Conservation (phyloP, 2,888 invertebrate species). For the Graphium colonna region DNA sequence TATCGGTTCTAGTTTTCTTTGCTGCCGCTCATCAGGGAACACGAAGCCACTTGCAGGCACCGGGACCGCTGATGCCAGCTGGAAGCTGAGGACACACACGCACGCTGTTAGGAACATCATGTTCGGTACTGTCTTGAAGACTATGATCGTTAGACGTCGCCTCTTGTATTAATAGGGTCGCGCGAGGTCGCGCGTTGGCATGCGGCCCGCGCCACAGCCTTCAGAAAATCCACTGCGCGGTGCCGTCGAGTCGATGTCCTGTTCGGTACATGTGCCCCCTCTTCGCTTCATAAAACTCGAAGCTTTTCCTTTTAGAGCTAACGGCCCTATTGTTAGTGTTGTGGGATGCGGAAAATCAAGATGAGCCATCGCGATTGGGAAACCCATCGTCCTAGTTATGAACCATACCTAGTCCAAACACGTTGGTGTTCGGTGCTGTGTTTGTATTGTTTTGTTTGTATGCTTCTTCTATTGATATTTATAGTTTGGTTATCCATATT, state of each 20-base stretch:
- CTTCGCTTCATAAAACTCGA: slow-evolving; percentile 38
- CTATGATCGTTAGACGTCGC: slow-evolving; percentile 58
- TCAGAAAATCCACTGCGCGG: slow-evolving; percentile 77
- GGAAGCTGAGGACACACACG: slow-evolving; percentile 42
- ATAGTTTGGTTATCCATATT: slow-evolving; percentile 7
- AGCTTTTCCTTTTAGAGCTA: slow-evolving; percentile 54
- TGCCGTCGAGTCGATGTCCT: slow-evolving; percentile 60
- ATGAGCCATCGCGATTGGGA: slow-evolving; percentile 49
- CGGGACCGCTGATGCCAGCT: slow-evolving; percentile 36
- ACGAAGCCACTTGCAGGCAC: slow-evolving; percentile 61
- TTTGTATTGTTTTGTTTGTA: slow-evolving; percentile 21
- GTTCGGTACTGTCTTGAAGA: slow-evolving; percentile 53
- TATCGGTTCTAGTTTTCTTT: slow-evolving; percentile 65
- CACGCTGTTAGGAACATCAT: slow-evolving; percentile 64
- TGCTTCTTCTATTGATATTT: slow-evolving; percentile 1
- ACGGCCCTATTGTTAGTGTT: slow-evolving; percentile 59
- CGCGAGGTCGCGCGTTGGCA: slow-evolving; percentile 74
- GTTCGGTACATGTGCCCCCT: slow-evolving; percentile 59
- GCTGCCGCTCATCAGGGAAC: slow-evolving; percentile 56
- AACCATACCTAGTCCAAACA: slow-evolving; percentile 27
- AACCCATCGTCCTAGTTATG: slow-evolving; percentile 46
- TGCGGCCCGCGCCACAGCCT: slow-evolving; percentile 78
- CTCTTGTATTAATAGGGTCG: slow-evolving; percentile 76
- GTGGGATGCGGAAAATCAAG: slow-evolving; percentile 45
- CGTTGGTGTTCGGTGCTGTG: slow-evolving; percentile 29